phyloP scores from a whole-genome alignment of 2,888 invertebrate genomes.

The Harpagoxenus sublaevis region DNA sequence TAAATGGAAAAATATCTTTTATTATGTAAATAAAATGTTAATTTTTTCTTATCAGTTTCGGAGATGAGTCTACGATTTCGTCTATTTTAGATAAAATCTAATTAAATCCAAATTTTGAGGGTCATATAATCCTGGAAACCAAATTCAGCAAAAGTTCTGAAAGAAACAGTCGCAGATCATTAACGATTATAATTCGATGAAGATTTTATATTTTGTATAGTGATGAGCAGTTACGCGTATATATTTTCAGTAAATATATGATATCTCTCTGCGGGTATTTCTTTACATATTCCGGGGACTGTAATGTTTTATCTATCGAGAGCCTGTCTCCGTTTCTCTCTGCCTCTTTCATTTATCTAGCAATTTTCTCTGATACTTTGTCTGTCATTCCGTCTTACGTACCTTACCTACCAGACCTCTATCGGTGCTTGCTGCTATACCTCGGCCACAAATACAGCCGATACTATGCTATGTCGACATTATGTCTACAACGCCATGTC shows the following conservation, averaged over 20 bases:
- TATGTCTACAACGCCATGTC: constrained; percentile 77
- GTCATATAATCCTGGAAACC: not conserved
- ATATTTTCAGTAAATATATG: not conserved
- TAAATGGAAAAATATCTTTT: constrained; percentile 15
- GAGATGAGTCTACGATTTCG: not conserved
- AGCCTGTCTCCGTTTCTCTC: constrained; percentile 55
- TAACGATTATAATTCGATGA: not conserved
- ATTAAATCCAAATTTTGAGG: not conserved
- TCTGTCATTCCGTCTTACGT: constrained; percentile 80
- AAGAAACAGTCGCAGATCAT: not conserved
- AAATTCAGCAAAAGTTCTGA: not conserved
- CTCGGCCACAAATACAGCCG: constrained; percentile 84
- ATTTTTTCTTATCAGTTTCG: not conserved
- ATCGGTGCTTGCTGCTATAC: constrained; percentile 86
- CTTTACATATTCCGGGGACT: not conserved
- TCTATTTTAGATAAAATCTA: not conserved
- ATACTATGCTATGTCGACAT: constrained; percentile 83
- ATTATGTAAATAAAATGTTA: not conserved
- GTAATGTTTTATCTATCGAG: constrained; percentile 36
- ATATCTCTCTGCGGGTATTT: constrained; percentile 8
- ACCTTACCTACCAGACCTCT: constrained; percentile 79
- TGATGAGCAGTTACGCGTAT: not conserved
- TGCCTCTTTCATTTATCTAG: constrained; percentile 67
- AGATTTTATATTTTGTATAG: not conserved
- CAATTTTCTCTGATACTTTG: constrained; percentile 72